Evolutionary conservation across 1,140 invertebrate species (phyloP).

Genomic region (Diorhabda elongata): DNA sequence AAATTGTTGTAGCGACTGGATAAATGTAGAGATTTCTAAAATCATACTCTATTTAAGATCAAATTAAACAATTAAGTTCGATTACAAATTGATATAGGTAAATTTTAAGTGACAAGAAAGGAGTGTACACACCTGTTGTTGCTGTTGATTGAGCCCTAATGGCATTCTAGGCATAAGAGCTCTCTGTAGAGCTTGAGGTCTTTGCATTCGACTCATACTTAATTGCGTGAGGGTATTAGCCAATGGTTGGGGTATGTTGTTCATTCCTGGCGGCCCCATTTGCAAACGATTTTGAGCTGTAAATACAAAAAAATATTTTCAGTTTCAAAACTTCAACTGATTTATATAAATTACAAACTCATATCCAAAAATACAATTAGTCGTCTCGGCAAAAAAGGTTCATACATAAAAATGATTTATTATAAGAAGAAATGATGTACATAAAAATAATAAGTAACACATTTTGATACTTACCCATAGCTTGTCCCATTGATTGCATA

Average conservation of each 20-base stretch:
- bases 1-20: no score
- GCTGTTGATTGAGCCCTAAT: slow-evolving; percentile 38
- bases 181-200: slow-evolving; percentile 26
- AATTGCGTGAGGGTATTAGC: slow-evolving; percentile 28
- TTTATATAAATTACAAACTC: not conserved
- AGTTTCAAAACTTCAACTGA: not conserved
- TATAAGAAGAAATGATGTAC: no score
- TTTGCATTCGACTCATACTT: slow-evolving; percentile 32
- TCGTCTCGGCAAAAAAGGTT: no score
- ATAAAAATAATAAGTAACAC: no score
- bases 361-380: no score
- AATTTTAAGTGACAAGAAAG: no score
- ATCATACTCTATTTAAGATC: no score
- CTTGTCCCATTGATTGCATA: slow-evolving; percentile 13
- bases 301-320: slow-evolving; percentile 6
- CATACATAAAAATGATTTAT: no score
- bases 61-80: no score
- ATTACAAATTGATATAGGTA: no score
- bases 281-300: slow-evolving; percentile 24
- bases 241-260: slow-evolving; percentile 28
- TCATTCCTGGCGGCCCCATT: slow-evolving; percentile 31
- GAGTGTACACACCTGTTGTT: slow-evolving; percentile 33
- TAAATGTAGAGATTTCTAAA: no score
- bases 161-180: slow-evolving; percentile 30
- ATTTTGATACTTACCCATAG: slow-evolving; percentile 1